Percentiles rank a stretch among this genome's conserved stretches.
Conservation (phyloP, 2,888 invertebrate genomes). For the Drosophila anceps region DNA sequence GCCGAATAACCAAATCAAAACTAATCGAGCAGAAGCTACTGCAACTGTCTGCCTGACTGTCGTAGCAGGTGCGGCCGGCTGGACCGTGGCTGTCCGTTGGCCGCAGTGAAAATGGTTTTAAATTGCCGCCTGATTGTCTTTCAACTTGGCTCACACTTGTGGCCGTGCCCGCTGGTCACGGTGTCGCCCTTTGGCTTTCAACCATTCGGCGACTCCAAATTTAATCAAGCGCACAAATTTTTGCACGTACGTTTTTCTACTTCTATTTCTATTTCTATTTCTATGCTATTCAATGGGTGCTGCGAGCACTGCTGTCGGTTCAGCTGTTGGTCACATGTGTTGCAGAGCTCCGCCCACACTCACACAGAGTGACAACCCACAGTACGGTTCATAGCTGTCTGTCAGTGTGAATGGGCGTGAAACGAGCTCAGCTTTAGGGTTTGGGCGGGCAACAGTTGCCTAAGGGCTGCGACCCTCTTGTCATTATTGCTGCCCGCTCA, state of each 20-base stretch:
- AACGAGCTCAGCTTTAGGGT: constrained; percentile 50
- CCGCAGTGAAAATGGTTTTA: constrained; percentile 77
- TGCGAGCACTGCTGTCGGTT: constrained; percentile 21
- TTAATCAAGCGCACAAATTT: constrained; percentile 81
- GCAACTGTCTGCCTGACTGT: constrained; percentile 42
- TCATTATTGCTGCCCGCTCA: constrained; percentile 31
- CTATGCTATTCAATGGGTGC: constrained; percentile 68
- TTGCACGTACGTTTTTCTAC: constrained; percentile 77
- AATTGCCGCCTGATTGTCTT: constrained; percentile 80
- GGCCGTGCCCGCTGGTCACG: constrained; percentile 58
- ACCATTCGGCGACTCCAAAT: constrained; percentile 62
- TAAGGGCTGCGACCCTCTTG: constrained; percentile 66
- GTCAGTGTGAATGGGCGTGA: constrained; percentile 69
- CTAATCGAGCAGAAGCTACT: constrained; percentile 80
- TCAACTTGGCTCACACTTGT: constrained; percentile 74
- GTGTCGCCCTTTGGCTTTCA: constrained; percentile 36
- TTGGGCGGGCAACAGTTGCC: constrained; percentile 71
- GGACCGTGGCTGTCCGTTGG: constrained; percentile 28
- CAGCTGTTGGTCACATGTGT: constrained; percentile 70
- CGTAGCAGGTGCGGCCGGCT: constrained; percentile 51
- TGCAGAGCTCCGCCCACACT: background rate
- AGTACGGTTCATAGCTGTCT: constrained; percentile 14
- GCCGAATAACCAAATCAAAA: constrained; percentile 79
- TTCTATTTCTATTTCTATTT: constrained; percentile 71
- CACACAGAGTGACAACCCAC: background rate